Evolutionary conservation across 2,888 invertebrate genomes (phyloP), one percentile per base, ranked within the genome.

Genomic region (Cryptus armator): DNA sequence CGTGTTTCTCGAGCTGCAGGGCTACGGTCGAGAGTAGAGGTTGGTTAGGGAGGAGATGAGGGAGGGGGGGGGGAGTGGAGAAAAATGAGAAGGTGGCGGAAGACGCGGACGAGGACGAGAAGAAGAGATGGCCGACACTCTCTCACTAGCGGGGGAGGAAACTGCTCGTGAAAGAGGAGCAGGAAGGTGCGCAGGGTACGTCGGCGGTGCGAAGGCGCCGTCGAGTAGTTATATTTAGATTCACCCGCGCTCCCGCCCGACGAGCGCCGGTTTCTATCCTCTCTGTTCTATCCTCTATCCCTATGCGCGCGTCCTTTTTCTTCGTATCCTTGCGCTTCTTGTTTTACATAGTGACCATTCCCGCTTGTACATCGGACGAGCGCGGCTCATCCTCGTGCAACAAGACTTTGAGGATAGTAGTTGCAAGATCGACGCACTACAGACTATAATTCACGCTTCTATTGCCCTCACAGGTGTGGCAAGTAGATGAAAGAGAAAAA

Each of bases 201-300:
- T 84, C 87, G 87, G 87, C 87, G 90, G 91, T 90, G 90, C 91
- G 88, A 79, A 83, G 86, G 89, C 88, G 80, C 85, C 83, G 79
- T 85, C 79, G 70, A 79, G 88, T 87, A 89, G 90, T 91, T 92
- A 92, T 92, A 92, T 92, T 92, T 92, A 92, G 91, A 91, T 91
- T 91, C 89, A 81, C 67, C 86, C 78, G 72, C 64, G 44, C 59
- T 43, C 46, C 66, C 32, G 68, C 79, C 14, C 74, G 80, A 80
- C 59, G 79, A 80, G 72, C 71, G 75, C 85, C 51, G 59, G 66
- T 80, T 66, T 82, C 77, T 75, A 75, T 68, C 62, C n/a, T 19
- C 43, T 68, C 68, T 74, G 24, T 14, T 48, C 76, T 67, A 6
- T 76, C 59, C 43, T 43, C 53, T 12, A 12, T 68, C 74, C 46